Evolutionary conservation across 2,888 invertebrate species (phyloP), one percentile per base, ranked within the genome.

Genomic region (Eledona agricola): DNA sequence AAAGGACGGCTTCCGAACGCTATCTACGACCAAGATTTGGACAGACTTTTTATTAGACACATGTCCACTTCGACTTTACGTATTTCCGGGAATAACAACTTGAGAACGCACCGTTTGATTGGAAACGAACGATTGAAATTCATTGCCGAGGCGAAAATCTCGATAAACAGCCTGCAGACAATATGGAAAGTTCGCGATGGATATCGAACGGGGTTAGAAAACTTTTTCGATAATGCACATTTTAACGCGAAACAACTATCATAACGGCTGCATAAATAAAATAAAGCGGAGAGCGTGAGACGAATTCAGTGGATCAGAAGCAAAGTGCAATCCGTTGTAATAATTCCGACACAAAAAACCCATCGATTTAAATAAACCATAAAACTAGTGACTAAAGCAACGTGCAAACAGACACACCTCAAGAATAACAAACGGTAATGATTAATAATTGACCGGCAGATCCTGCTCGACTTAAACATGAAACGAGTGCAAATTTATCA

Each of bases 231-330:
- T 12, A 31, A 20, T 34, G 34, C 20, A 17, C 34, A 20, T 34
- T 34, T 34, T 34, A 34, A 34, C 20, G 34, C 12, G 10, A 19
- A 17, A 12, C 20, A 34, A 34, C 34, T 19, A 34, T 34, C 34
- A 34, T 34, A 34, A 34, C 34, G 20, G 34, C 16, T 5, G 17
- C 34, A 34, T 34, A 34, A 34, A 26, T n/a, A n/a, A n/a, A n/a
- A n/a, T n/a, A n/a, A n/a, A n/a, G n/a, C n/a, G n/a, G n/a, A 34
- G 7, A 16, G 31, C 34, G 17, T 4, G 17, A 31, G 31, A 31
- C 16, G 34, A 11, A 34, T 34, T 34, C 34, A 34, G 12, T 34
- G 34, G 19, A 7, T 12, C 26, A 12, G 12, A 26, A 11, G 26
- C 12, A 10, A 12, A 2, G 11, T 20, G 17, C 31, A 31, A 31